Evolutionary conservation across 2,113 vertebrate species (phyloP), one percentile per base, ranked within the genome.

Genomic region (Apodemus speciosus): DNA sequence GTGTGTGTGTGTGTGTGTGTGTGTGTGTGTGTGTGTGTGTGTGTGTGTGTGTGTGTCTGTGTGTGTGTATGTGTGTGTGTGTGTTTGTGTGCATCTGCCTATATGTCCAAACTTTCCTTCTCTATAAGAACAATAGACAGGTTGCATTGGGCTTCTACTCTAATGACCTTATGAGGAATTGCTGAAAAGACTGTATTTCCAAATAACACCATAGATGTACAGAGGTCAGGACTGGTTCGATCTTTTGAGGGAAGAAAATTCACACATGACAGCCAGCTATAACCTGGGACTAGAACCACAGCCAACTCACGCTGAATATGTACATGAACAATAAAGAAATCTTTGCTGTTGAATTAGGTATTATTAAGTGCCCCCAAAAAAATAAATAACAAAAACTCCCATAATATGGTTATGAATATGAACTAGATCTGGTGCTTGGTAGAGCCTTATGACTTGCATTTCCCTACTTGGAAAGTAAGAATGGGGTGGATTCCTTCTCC

Each of bases 261-360:
- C 25, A 85, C 4, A 46, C 6, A 0, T 51, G 20, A 49, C 25
- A 85, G 35, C 4, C 23, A 85, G n/a, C 1, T 35, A 18, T 13
- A 18, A 4, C 56, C 40, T 64, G 73, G 16, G 46, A 20, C 6
- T 9, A 72, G 11, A 51, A 35, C 25, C 2, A 46, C 0, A 43
- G 25, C 1, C 1, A 43, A 18, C 4, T 7, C n/a, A 75, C 1
- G 0, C 9, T 46, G 27, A 16, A 43, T 18, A 20, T 27, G 15
- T 6, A 20, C 8, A 38, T 75, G 51, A 72, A 35, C 40, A 40
- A 72, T 35, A 84, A 73, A 32, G 32, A 91, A 4, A 32, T 73
- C 9, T 90, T 69, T 14, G 27, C 25, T 68, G n/a, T 18, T 64
- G 25, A 49, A 51, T 14, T 53, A n/a, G 18, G 25, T 35, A 18